Conservation (phyloP, 2,113 vertebrate species). For the Cyphomyrus plagiostoma region DNA sequence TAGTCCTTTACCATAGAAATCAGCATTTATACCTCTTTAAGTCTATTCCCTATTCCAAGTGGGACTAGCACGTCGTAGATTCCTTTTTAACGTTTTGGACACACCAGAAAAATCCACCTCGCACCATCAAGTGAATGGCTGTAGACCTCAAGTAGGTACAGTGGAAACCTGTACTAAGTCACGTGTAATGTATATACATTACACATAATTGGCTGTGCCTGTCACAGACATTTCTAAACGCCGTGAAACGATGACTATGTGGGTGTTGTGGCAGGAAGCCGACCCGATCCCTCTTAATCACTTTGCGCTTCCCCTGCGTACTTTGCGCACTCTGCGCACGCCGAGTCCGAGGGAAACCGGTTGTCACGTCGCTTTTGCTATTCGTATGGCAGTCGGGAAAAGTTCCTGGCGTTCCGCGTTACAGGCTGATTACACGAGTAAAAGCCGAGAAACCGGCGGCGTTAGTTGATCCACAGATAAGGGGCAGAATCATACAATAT, state of each 20-base stretch:
- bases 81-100: neutral
- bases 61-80: neutral
- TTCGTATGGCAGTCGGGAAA: neutral
- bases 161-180: neutral
- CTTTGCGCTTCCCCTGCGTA: neutral
- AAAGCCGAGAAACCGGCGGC: neutral
- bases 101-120: neutral
- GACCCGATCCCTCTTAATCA: neutral
- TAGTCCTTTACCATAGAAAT: neutral
- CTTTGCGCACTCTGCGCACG: neutral
- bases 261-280: neutral
- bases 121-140: neutral
- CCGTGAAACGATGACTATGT: neutral
- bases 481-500: neutral
- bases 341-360: neutral
- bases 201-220: neutral
- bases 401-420: neutral
- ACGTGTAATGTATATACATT: neutral
- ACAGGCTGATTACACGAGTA: neutral
- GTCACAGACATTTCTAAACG: neutral
- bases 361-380: neutral
- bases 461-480: neutral
- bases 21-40: neutral
- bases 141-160: neutral
- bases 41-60: neutral